phyloP scores from a whole-genome alignment of 2,113 vertebrate species.

The Callorhinus ursinus region DNA sequence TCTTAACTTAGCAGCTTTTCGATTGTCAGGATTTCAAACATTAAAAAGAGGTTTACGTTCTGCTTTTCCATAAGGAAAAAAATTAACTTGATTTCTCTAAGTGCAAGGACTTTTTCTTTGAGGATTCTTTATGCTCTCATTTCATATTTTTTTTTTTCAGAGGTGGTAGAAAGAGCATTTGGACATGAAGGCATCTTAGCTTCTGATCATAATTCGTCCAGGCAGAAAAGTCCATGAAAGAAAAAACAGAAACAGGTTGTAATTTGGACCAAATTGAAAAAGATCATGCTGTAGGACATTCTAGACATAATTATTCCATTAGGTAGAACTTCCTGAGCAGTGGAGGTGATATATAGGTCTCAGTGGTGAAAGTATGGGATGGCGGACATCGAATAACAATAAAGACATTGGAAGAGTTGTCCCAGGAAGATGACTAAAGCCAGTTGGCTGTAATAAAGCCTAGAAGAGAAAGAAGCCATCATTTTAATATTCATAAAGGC shows the following conservation, averaged over 20 bases:
- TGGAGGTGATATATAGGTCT: neutral
- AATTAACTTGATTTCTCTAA: slow-evolving; percentile 36
- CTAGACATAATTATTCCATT: neutral
- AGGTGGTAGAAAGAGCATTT: neutral
- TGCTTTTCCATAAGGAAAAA: neutral
- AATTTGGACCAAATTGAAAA: neutral
- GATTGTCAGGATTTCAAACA: neutral
- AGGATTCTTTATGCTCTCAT: neutral
- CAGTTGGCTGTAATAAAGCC: neutral
- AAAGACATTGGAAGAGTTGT: slow-evolving; percentile 15
- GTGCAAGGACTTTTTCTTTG: neutral
- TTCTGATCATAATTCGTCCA: slow-evolving; percentile 35
- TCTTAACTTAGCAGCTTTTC: neutral
- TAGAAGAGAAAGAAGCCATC: neutral
- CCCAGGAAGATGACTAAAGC: neutral
- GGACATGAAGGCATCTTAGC: neutral
- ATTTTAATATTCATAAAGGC: slow-evolving; percentile 26
- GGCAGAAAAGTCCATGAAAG: neutral
- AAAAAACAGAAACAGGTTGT: neutral
- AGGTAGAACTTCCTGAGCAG: neutral
- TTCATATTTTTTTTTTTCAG: neutral
- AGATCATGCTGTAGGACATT: neutral
- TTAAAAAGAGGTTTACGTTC: neutral
- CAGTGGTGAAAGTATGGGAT: neutral
- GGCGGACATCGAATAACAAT: neutral